phyloP scores from a whole-genome alignment of 2,797 vertebrate species.

The Masticophis lateralis region DNA sequence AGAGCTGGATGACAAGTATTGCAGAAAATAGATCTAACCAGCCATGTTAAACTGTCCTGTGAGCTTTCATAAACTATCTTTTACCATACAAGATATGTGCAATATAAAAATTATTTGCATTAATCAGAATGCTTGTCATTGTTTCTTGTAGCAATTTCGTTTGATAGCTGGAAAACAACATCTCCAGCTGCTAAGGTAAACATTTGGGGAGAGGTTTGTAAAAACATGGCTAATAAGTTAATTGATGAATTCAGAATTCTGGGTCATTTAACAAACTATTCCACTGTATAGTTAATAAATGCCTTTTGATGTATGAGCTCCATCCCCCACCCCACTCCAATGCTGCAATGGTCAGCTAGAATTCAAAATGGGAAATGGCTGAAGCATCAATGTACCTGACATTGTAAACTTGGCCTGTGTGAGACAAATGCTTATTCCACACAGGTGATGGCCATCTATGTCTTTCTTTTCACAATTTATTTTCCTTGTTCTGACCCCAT shows the following conservation, averaged over 20 bases:
- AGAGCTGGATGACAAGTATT: background rate
- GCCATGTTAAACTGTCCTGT: background rate
- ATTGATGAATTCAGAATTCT: background rate
- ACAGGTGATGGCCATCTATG: background rate
- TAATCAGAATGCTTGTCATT: constrained; percentile 35
- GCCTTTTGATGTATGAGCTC: too few species aligned
- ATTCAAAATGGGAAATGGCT: background rate
- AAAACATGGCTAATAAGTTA: constrained; percentile 6
- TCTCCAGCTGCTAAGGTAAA: constrained; percentile 57
- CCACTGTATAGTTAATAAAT: background rate
- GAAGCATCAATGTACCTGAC: background rate
- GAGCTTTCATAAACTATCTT: background rate
- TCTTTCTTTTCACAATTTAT: background rate
- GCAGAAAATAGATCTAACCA: background rate
- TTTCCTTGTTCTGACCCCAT: background rate
- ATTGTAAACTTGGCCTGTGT: background rate
- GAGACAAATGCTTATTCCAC: background rate
- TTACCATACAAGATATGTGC: background rate
- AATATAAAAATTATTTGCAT: constrained; percentile 18
- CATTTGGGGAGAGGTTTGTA: constrained; percentile 40
- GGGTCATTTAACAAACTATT: background rate
- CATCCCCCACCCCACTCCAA: rapidly evolving
- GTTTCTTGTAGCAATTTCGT: constrained; percentile 62
- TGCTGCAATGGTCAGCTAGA: too few species aligned
- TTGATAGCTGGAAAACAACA: constrained; percentile 51